These are phyloP conservation scores for Agapornis roseicollis DNA, from an alignment of 2,113 vertebrate genomes.

Conservation along the genomic window DNA sequence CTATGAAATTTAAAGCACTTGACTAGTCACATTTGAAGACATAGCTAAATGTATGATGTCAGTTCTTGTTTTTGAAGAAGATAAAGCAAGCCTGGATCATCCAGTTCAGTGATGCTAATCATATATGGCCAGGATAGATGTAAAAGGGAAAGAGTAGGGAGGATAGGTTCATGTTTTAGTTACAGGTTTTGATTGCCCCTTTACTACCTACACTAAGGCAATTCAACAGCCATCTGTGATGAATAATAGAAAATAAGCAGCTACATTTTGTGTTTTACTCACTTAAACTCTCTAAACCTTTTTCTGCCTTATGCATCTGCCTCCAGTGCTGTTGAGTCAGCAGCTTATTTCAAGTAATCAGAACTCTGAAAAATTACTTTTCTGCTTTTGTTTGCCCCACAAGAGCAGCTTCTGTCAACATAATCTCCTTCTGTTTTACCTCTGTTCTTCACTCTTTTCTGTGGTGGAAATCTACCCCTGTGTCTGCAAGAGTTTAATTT, in stretches of 20 bases:
- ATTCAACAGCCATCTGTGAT: background rate
- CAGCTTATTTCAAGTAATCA: constrained; percentile 44
- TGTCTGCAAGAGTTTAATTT: background rate
- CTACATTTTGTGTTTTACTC: background rate
- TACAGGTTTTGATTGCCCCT: background rate
- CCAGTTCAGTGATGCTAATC: background rate
- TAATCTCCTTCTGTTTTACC: constrained; percentile 5
- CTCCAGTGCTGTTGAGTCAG: constrained; percentile 39
- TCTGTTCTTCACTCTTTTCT: background rate
- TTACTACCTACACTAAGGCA: background rate
- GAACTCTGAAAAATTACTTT: constrained; percentile 33
- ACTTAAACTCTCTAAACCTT: constrained; percentile 1
- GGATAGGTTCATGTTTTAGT: background rate
- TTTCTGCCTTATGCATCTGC: constrained; percentile 6
- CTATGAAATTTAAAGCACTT: background rate
- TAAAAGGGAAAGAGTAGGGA: background rate
- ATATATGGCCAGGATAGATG: background rate
- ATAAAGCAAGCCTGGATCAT: background rate
- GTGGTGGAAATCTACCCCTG: background rate
- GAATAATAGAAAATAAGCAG: constrained; percentile 18
- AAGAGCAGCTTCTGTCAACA: constrained; percentile 1
- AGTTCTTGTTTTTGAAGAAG: background rate
- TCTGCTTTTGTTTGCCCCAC: constrained; percentile 11
- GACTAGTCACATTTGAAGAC: background rate
- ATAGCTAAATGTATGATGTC: background rate